These are phyloP conservation scores for Cyprinodon tularosa DNA, from an alignment of 2,113 vertebrate species.

Conservation along the genomic window DNA sequence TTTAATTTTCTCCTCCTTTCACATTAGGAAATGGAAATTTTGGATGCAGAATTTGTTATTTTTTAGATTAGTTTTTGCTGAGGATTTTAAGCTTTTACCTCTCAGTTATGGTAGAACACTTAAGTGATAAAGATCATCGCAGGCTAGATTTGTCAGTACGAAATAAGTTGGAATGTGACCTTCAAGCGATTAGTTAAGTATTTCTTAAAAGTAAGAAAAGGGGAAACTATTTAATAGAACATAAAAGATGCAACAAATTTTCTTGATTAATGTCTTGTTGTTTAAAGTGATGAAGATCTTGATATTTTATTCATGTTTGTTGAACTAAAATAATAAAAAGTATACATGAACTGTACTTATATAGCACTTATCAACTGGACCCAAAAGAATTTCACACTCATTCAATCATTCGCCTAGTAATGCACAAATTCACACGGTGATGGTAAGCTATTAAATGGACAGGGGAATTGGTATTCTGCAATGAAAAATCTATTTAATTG, in stretches of 20 bases:
- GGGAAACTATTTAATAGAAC: slow-evolving; percentile 23
- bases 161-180: slow-evolving; percentile 62
- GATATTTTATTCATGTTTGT: no score
- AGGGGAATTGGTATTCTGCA: no score
- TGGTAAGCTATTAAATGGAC: no score
- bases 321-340: no score
- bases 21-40: slow-evolving; percentile 73
- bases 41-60: slow-evolving; percentile 61
- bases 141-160: slow-evolving; percentile 52
- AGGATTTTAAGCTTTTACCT: slow-evolving; percentile 6
- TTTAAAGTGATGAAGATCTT: no score
- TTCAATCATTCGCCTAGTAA: no score
- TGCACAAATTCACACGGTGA: no score
- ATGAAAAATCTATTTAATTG: no score
- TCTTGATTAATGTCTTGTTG: no score
- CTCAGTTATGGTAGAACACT: slow-evolving; percentile 21
- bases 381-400: no score
- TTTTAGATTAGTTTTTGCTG: slow-evolving; percentile 25
- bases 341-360: no score
- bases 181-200: slow-evolving; percentile 61
- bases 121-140: slow-evolving; percentile 34
- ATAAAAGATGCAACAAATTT: background rate
- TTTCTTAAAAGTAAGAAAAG: slow-evolving; percentile 48
- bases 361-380: no score
- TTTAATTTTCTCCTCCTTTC: slow-evolving; percentile 70